phyloP scores from a whole-genome alignment of 2,113 vertebrate genomes.

The Myanophis thanlyinensis region DNA sequence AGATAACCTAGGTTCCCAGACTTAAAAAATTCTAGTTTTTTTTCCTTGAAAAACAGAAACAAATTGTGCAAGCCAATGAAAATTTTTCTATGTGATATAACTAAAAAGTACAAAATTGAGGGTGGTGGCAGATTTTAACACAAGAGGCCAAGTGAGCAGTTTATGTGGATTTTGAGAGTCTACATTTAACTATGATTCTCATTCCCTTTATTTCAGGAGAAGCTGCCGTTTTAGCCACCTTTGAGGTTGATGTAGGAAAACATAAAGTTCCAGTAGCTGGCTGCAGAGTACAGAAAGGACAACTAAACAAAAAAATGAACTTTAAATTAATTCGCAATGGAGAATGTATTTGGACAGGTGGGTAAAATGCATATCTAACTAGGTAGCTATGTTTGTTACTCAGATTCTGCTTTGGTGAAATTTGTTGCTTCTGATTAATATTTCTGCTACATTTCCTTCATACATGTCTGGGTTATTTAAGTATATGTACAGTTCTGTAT shows the following conservation, averaged over 20 bases:
- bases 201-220: slow-evolving; percentile 69
- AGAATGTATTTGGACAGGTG: slow-evolving; percentile 87
- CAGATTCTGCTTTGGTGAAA: background rate
- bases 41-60: background rate
- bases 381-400: background rate
- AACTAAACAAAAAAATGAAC: slow-evolving; percentile 79
- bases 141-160: background rate
- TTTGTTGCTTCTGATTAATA: background rate
- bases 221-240: slow-evolving; percentile 82
- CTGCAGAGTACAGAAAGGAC: slow-evolving; percentile 90
- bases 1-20: background rate
- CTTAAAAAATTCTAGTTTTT: background rate
- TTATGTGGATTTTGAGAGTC: background rate
- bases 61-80: background rate
- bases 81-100: background rate
- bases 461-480: background rate
- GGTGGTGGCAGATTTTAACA: background rate
- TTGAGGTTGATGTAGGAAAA: slow-evolving; percentile 85
- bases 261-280: slow-evolving; percentile 88
- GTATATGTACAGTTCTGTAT: background rate
- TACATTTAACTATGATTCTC: background rate
- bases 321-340: slow-evolving; percentile 80
- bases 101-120: background rate
- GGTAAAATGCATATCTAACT: slow-evolving; percentile 30
- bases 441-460: background rate